Percentiles rank a stretch among this genome's conserved stretches.
phyloP scores from a whole-genome alignment of 2,888 invertebrate species.

The Eupithecia vulgata region DNA sequence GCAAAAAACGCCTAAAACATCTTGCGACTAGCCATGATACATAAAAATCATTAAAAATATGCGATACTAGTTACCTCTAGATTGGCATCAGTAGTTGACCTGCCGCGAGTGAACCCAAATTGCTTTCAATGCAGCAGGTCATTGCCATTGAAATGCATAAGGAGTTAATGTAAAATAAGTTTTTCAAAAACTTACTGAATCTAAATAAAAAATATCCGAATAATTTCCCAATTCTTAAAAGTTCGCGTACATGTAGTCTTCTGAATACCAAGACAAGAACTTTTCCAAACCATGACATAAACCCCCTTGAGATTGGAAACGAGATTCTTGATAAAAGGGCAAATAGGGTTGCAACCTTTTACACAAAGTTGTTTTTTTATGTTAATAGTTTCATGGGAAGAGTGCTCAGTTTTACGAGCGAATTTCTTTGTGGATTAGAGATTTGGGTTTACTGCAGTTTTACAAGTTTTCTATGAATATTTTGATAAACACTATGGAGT shows the following conservation, averaged over 20 bases:
- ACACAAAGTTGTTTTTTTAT: constrained; percentile 10
- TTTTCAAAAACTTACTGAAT: too few species aligned
- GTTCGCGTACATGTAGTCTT: constrained; percentile 4
- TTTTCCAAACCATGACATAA: constrained; percentile 15
- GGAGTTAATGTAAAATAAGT: too few species aligned
- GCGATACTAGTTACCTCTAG: too few species aligned
- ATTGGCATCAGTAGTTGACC: too few species aligned
- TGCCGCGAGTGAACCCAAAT: too few species aligned
- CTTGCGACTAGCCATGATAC: too few species aligned
- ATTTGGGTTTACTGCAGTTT: constrained; percentile 9
- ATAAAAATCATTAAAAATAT: too few species aligned
- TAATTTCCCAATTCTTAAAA: not conserved
- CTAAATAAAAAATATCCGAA: too few species aligned
- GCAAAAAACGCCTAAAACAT: too few species aligned
- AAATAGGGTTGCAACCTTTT: constrained; percentile 14
- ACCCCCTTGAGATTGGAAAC: constrained; percentile 13
- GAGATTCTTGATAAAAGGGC: constrained; percentile 14
- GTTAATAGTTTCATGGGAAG: not conserved
- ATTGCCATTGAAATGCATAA: too few species aligned
- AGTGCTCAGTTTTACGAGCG: not conserved
- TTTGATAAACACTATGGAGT: not conserved
- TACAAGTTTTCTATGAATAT: constrained; percentile 11
- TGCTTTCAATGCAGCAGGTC: too few species aligned
- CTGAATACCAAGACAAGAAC: not conserved
- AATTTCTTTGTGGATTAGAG: constrained; percentile 6